Conservation (phyloP, 2,797 vertebrate species). For the Linurgus olivaceus region DNA sequence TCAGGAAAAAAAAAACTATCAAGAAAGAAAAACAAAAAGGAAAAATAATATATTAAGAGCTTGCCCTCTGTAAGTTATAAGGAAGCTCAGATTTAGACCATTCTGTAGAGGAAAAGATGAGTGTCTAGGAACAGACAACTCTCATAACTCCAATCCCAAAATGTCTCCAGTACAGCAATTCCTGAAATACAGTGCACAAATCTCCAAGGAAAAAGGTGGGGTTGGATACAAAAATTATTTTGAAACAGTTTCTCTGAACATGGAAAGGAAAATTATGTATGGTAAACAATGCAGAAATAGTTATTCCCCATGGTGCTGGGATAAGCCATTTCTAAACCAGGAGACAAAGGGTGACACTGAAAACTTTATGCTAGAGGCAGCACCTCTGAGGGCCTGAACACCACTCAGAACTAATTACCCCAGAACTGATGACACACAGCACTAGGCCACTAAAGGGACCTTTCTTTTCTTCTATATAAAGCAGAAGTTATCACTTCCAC, state of each 20-base stretch:
- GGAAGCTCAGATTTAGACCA: constrained; percentile 1
- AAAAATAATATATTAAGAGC: not conserved
- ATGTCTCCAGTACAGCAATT: not conserved
- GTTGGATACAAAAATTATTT: constrained; percentile 24
- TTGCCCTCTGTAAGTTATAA: not conserved
- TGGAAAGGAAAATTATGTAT: not conserved
- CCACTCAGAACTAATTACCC: not conserved
- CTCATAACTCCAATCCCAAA: not conserved
- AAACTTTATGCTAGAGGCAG: not conserved
- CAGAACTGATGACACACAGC: not conserved
- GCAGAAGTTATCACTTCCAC: not conserved
- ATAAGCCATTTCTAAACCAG: not conserved
- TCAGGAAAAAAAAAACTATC: not conserved
- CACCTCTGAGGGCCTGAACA: not conserved
- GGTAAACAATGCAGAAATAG: not conserved
- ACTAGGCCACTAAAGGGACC: not conserved
- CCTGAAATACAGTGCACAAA: constrained; percentile 31
- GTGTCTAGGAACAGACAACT: not conserved
- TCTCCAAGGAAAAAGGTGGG: not conserved
- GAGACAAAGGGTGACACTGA: not conserved
- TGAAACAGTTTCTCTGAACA: not conserved
- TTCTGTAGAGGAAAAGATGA: not conserved
- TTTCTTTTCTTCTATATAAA: not conserved
- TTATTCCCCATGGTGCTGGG: not conserved
- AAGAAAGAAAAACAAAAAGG: not conserved